Conservation (phyloP, 2,113 vertebrate genomes). For the Aegypius monachus region DNA sequence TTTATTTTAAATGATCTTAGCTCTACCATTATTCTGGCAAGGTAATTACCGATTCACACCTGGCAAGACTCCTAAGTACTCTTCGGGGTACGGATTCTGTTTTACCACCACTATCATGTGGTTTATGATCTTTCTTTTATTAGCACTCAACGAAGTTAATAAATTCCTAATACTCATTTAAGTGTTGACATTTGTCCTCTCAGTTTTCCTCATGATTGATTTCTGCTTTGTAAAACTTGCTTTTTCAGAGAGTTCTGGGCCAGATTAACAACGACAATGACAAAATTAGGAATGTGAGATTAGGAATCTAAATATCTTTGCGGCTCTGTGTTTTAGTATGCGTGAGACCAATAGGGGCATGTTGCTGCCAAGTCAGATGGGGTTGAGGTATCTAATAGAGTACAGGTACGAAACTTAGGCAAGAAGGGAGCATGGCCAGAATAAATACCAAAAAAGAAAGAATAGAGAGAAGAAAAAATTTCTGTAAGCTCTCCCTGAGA, state of each 20-base stretch:
- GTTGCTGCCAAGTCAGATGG: not conserved
- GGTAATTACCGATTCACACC: not conserved
- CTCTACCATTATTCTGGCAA: not conserved
- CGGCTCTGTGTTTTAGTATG: not conserved
- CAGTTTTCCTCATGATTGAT: not conserved
- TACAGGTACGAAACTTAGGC: not conserved
- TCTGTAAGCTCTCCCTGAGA: not conserved
- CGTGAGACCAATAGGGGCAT: fast-evolving
- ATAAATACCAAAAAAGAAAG: not conserved
- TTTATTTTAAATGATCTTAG: not conserved
- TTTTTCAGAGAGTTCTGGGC: not conserved
- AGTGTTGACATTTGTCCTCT: not conserved
- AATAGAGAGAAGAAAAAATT: not conserved
- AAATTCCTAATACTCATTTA: not conserved
- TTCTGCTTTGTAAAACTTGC: not conserved
- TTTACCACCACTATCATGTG: not conserved
- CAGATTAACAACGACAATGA: not conserved
- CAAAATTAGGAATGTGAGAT: not conserved
- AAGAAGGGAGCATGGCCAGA: not conserved
- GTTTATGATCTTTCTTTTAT: not conserved
- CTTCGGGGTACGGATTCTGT: fast-evolving
- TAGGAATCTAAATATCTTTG: not conserved
- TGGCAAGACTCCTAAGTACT: not conserved
- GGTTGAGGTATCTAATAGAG: not conserved
- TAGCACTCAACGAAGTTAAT: not conserved